These are phyloP conservation scores for Gambusia affinis DNA, from an alignment of 2,113 vertebrate genomes.

Conservation along the genomic window DNA sequence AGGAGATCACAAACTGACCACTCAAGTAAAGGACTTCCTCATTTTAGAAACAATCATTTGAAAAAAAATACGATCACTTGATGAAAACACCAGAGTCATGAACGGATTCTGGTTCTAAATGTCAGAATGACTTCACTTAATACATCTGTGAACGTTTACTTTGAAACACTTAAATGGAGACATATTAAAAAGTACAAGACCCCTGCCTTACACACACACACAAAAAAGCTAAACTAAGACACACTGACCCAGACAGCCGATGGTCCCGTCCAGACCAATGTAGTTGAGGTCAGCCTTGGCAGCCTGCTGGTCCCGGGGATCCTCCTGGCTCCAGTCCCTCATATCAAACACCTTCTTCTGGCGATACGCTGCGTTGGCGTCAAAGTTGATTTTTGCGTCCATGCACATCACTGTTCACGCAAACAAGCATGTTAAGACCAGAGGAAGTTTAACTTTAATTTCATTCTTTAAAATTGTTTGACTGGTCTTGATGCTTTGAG, in stretches of 20 bases:
- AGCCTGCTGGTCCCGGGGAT: constrained; percentile 88
- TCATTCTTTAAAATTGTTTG: too few relatives aligned
- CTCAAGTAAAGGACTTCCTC: neutral
- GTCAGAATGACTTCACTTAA: neutral
- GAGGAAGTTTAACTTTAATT: neutral
- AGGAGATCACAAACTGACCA: neutral
- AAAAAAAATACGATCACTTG: neutral
- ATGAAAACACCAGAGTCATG: neutral
- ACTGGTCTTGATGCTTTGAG: too few relatives aligned
- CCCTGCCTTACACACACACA: too few relatives aligned
- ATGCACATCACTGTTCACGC: constrained; percentile 90
- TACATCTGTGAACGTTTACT: neutral
- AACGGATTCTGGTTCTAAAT: neutral
- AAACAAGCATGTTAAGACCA: neutral
- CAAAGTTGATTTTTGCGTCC: constrained; percentile 99
- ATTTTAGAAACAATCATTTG: neutral
- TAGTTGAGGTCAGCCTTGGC: constrained; percentile 94
- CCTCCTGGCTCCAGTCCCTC: constrained; percentile 97
- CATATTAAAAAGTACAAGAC: rapidly evolving
- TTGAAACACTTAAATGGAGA: neutral
- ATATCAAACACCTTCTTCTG: constrained; percentile 93
- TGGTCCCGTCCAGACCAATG: constrained; percentile 95
- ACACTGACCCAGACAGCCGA: constrained; percentile 92
- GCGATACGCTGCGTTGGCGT: constrained; percentile 93
- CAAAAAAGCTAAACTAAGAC: too few relatives aligned